Conservation (phyloP, 92 coral and sea anemone genomes). For the Micromussa lordhowensis region DNA sequence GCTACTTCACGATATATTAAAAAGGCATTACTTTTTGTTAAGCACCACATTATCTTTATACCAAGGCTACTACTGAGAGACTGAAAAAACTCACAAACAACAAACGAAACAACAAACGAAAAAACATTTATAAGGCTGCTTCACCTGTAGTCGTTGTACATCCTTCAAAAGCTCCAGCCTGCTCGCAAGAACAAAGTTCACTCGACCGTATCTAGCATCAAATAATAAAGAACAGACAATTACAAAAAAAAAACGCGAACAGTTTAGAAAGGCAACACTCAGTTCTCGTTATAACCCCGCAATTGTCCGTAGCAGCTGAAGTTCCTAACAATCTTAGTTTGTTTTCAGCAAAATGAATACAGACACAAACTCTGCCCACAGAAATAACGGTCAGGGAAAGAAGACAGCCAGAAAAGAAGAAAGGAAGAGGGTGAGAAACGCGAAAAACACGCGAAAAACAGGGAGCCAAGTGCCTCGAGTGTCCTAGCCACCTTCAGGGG, state of each 20-base stretch:
- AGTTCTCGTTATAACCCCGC: too few relatives aligned
- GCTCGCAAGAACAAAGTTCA: slow-evolving; percentile 93
- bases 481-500: background rate
- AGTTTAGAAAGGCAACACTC: background rate
- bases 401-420: too few relatives aligned
- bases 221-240: background rate
- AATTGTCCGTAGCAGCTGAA: too few relatives aligned
- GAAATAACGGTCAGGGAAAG: too few relatives aligned
- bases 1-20: background rate
- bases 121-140: background rate
- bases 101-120: background rate
- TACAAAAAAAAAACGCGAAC: background rate
- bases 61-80: background rate
- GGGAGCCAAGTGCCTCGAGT: background rate
- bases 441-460: background rate
- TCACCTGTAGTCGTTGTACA: slow-evolving; percentile 96
- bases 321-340: too few relatives aligned
- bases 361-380: too few relatives aligned
- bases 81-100: background rate
- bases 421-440: background rate
- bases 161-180: slow-evolving; percentile 91
- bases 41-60: background rate
- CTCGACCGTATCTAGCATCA: slow-evolving; percentile 88
- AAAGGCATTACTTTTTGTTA: background rate
- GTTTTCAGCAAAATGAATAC: too few relatives aligned